Base-by-base conservation (phyloP, 1,140 invertebrate species). In the Bombus sylvicola region DNA sequence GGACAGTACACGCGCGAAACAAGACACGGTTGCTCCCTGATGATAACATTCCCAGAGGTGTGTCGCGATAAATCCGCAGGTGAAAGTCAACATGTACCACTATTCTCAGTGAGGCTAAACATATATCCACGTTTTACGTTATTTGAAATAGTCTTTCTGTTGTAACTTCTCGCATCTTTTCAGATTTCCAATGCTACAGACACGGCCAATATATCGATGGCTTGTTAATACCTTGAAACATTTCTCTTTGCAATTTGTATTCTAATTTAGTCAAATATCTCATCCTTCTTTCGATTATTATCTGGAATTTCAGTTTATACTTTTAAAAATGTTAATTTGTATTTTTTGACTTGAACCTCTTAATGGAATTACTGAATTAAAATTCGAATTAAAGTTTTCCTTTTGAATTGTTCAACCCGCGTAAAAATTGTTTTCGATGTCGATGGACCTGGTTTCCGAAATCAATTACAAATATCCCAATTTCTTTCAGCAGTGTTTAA, bases 31-130 rank as follows among this genome's bases (percentile, higher is more conserved):
- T 78, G 75, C 71, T 88, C 87, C 78, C 87, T 64, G 57, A 79
- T 85, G 85, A 92, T 93, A 91, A 93, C 87, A 90, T 92, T 93
- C 89, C 87, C 85, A 84, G 83, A 82, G 89, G 78, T 87, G 76
- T 68, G 68, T 83, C 78, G 85, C 87, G 87, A 92, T 92, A 92
- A 92, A 92, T 92, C 87, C 86, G 78, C 80, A 86, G 81, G 81
- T 62, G 85, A 89, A 89, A 90, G 77, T 91, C 88, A 87, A 84
- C 85, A 77, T 82, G 78, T 68, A 83, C 66, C 43, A 76, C 69
- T 64, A 84, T 90, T 90, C 86, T 47, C 53, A n/a, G 75, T n/a
- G 39, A 64, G 68, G 37, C 47, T 47, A 43, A 69, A 83, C 72
- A 64, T 77, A 37, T 34, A 69, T 66, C 43, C 47, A 25, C 34